Evolutionary conservation across 2,888 invertebrate genomes (phyloP), one percentile per base, ranked within the genome.

Genomic region (Smittia sp.): DNA sequence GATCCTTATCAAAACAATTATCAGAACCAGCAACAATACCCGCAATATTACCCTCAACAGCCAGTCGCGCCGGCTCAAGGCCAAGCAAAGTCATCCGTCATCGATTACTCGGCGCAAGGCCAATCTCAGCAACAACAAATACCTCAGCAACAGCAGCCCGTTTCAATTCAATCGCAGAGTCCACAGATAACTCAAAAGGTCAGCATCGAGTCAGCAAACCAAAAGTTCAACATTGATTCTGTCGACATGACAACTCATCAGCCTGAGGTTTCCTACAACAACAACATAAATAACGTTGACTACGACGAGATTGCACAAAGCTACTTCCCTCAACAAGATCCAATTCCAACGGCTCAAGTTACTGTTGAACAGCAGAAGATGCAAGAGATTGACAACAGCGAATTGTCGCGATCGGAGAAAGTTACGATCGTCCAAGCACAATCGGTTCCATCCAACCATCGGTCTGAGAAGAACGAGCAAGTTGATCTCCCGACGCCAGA

Each of bases 391-490:
- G 72, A 73, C 20, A 13, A 22, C 18, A 27, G 25, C 22, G 65
- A 46, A 2, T 18, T 32, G 20, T 6, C 70, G 74, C 20, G 74
- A 74, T 41, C 62, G 63, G 38, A 75, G 41, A 54, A 74, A 39
- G 9, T 72, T 9, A 62, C 72, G n/a, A 72, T 72, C 27, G 62
- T 72, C 4, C 54, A 83, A 77, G 78, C 83, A 24, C 83, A 85
- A 13, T 74, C 73, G 11, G 75, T 75, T 74, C 85, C 84, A 32
- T 84, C 85, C 15, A 74, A 76, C 20, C 76, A 85, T 76, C 79
- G 85, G 74, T 84, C 84, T 38, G 82, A 83, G 1, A 84, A 85
- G 75, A 80, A 81, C 75, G 83, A 83, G n/a, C 76, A 78, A 11
- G 81, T 83, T 69, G 80, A 80, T n/a, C 78, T 79, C 72, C 81